Evolutionary conservation across 64 coral and sea anemone genomes (phyloP).

Genomic region (Anthopleura sola): DNA sequence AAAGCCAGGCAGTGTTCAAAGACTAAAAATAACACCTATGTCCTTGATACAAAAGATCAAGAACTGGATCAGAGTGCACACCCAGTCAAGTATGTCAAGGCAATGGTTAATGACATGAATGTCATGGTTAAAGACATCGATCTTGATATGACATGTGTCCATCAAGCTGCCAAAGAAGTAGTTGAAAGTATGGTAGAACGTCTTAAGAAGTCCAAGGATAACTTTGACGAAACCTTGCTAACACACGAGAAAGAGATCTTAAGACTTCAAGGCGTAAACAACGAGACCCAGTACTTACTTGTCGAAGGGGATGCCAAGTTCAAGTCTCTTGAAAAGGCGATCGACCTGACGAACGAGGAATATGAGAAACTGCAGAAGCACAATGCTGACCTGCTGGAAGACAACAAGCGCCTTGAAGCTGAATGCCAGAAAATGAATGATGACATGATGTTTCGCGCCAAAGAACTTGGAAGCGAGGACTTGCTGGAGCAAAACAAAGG

Average conservation of each 20-base stretch:
- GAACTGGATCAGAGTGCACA: not conserved
- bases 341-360: not conserved
- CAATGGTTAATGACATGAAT: not conserved
- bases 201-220: not conserved
- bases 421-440: not conserved
- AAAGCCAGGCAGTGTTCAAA: not conserved
- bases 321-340: not conserved
- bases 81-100: not conserved
- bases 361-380: constrained; percentile 2
- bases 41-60: not conserved
- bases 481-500: not conserved
- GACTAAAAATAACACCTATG: not conserved
- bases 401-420: not conserved
- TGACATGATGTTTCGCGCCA: not conserved
- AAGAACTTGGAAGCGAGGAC: not conserved
- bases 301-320: not conserved
- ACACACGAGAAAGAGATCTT: not conserved
- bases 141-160: not conserved
- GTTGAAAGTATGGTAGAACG: not conserved
- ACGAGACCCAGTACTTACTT: not conserved
- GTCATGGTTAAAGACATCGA: not conserved
- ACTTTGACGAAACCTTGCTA: not conserved
- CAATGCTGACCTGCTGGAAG: not conserved
- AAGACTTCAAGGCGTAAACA: not conserved
- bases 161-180: not conserved